phyloP scores from a whole-genome alignment of 2,888 invertebrate species.

The Apotomis betuletana region DNA sequence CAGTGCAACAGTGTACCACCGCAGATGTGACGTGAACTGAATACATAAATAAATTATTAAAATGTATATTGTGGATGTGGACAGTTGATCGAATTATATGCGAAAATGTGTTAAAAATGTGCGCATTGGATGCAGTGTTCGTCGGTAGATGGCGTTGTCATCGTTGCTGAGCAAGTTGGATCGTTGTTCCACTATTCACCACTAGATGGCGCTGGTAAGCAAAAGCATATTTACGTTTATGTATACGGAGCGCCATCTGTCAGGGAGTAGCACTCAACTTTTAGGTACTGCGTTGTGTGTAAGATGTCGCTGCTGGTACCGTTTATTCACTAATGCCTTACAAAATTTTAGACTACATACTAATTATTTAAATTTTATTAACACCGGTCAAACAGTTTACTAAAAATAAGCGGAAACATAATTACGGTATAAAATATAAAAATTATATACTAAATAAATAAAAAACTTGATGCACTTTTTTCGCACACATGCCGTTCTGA shows the following conservation, averaged over 20 bases:
- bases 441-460: too few relatives aligned
- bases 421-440: too few relatives aligned
- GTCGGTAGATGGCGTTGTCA: conserved; percentile 72
- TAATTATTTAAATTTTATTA: too few relatives aligned
- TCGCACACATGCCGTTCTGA: too few relatives aligned
- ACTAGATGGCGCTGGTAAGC: conserved; percentile 74
- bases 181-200: conserved; percentile 61
- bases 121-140: conserved; percentile 80
- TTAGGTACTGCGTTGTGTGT: conserved; percentile 37
- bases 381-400: too few relatives aligned
- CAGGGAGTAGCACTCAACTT: conserved; percentile 52
- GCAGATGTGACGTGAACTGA: conserved; percentile 59
- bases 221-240: neutral
- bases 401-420: too few relatives aligned
- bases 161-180: conserved; percentile 64
- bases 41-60: conserved; percentile 44
- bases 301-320: conserved; percentile 60
- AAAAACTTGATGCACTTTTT: too few relatives aligned
- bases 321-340: conserved; percentile 7
- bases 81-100: conserved; percentile 48
- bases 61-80: conserved; percentile 49
- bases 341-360: neutral
- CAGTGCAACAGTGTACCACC: conserved; percentile 61
- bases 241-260: conserved; percentile 56
- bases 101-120: conserved; percentile 61